Base-by-base conservation (phyloP, 2,888 invertebrate species). In the Platyscelio sp. region DNA sequence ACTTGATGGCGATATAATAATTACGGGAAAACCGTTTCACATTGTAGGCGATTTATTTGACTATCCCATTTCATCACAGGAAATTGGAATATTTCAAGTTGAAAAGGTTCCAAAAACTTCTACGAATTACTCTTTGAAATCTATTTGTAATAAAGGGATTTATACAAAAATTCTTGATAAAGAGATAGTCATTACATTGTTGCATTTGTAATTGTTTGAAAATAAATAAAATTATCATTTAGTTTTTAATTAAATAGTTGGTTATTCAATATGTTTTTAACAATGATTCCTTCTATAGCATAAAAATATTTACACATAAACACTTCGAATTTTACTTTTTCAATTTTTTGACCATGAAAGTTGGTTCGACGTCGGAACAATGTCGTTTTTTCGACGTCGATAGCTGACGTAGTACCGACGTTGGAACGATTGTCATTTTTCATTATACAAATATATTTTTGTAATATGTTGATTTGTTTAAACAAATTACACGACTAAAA, bases 81-180 rank as follows among this genome's bases (percentile, higher is more conserved):
- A 72, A 60, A 49, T 72, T 22, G 60, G 72, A 6, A 60, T 72
- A 60, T 43, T 71, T 58, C 43, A 60, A 11, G 54, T 68, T 33
- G 38, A 46, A 68, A 68, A 38, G 7, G 49, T 26, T 43, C 27
- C 24, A 60, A 60, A 24, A 29, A 60, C 18, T 46, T 15, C 20
- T 46, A 20, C 1, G 20, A 24, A 27, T 24, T 46, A 49, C 15
- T 46, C 22, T n/a, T 4, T 72, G 7, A 72, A 72, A 33, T 46
- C 29, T 22, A 60, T 72, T 60, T 29, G 18, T 33, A 72, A 60
- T 24, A 72, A 72, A 60, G 40, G 58, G 5, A 71, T 71, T 40
- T 58, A 11, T 18, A 43, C 71, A 26, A 56, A 43, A 24, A 18
- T 71, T 26, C 13, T 22, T 3, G 43, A 71, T 20, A 71, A 27